Evolutionary conservation across 2,888 invertebrate species (phyloP).

Genomic region (Myathropa florea): DNA sequence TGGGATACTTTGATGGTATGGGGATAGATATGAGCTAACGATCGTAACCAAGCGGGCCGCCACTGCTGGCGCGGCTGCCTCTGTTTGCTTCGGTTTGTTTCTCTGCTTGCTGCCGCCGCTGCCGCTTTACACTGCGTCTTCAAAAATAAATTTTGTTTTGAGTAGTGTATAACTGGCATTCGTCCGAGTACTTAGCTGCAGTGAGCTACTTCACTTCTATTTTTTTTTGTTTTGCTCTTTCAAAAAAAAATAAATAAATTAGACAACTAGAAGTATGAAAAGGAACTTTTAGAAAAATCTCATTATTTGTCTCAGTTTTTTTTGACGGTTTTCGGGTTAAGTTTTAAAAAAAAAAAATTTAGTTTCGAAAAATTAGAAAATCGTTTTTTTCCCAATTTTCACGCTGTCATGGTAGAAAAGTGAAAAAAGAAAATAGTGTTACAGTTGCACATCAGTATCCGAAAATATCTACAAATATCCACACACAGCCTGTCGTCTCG

Average conservation of each 20-base stretch:
- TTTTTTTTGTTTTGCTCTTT: slow-evolving; percentile 1
- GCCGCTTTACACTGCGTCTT: slow-evolving; percentile 62
- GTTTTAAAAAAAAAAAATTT: neutral
- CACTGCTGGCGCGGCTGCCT: slow-evolving; percentile 43
- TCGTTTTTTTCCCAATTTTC: neutral
- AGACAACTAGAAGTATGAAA: no score
- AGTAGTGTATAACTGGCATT: slow-evolving; percentile 72
- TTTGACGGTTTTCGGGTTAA: neutral
- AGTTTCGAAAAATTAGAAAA: neutral
- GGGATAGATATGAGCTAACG: slow-evolving; percentile 72
- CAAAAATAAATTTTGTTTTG: slow-evolving; percentile 69
- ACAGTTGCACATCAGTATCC: slow-evolving; percentile 69
- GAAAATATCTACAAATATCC: slow-evolving; percentile 58
- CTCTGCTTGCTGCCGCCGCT: slow-evolving; percentile 47
- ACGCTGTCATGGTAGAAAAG: neutral
- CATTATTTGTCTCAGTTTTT: no score
- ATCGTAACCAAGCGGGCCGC: slow-evolving; percentile 65
- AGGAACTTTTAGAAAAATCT: no score
- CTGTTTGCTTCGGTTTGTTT: slow-evolving; percentile 70
- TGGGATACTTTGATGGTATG: slow-evolving; percentile 75
- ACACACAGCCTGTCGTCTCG: slow-evolving; percentile 13
- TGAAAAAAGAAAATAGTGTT: slow-evolving; percentile 67
- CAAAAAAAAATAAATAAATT: neutral
- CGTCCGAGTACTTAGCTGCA: slow-evolving; percentile 70
- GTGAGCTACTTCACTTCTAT: slow-evolving; percentile 63